These are phyloP conservation scores for Pandion haliaetus DNA, from an alignment of 2,113 vertebrate genomes.

Conservation along the genomic window DNA sequence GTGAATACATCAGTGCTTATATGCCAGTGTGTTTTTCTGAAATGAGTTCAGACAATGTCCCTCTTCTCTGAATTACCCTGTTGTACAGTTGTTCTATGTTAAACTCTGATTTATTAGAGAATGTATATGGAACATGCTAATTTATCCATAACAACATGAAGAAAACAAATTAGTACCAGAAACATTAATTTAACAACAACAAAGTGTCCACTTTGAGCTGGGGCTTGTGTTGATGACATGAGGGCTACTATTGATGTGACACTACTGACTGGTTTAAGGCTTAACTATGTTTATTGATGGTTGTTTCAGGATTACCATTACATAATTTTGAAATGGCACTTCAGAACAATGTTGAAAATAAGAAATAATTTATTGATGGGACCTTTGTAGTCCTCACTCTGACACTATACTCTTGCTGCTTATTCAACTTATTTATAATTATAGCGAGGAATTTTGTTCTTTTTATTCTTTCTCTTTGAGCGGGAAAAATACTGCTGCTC, in stretches of 20 bases:
- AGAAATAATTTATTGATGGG: background rate
- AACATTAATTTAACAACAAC: background rate
- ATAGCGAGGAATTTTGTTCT: background rate
- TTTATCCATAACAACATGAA: constrained; percentile 2
- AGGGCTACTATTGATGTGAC: background rate
- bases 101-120: background rate
- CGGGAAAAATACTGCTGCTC: background rate
- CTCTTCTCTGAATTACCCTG: background rate
- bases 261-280: background rate
- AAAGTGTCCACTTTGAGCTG: background rate
- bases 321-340: background rate
- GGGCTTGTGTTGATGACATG: background rate
- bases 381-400: background rate
- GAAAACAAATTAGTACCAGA: background rate
- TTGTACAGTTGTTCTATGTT: background rate
- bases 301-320: background rate
- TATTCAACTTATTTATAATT: background rate
- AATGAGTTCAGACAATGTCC: background rate
- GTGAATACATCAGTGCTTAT: background rate
- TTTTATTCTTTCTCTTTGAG: background rate
- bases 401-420: background rate
- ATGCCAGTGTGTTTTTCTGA: background rate
- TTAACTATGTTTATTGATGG: background rate
- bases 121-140: background rate
- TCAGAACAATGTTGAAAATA: background rate